phyloP scores from a whole-genome alignment of 2,797 vertebrate genomes.

The Chelon labrosus region DNA sequence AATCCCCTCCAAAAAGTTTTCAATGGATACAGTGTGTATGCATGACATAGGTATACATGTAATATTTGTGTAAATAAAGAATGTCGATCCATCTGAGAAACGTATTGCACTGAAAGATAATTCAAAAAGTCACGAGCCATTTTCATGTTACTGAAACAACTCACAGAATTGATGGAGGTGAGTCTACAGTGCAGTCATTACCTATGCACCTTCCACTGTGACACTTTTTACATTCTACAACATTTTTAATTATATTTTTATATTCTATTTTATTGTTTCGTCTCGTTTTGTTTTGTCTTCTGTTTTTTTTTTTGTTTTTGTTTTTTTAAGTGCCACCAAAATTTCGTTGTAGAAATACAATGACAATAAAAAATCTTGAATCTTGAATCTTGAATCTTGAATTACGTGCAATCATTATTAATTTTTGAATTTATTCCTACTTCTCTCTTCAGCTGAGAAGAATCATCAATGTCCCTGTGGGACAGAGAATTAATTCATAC shows the following conservation, averaged over 20 bases:
- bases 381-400: no score
- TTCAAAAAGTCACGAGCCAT: neutral
- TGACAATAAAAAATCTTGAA: no score
- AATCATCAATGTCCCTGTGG: neutral
- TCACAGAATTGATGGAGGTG: neutral
- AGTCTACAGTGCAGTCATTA: neutral
- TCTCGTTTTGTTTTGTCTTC: no score
- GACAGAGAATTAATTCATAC: constrained; percentile 2
- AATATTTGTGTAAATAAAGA: neutral
- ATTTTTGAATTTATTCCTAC: neutral
- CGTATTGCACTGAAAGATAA: neutral
- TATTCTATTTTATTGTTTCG: no score
- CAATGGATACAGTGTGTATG: neutral
- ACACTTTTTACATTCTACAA: no score
- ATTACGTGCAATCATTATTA: neutral
- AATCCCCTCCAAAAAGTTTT: neutral
- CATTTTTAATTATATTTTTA: no score
- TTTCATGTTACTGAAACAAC: neutral
- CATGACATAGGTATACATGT: no score
- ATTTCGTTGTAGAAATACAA: no score
- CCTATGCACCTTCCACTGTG: no score
- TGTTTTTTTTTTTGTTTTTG: no score
- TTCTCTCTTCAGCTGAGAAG: neutral
- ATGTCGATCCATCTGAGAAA: neutral
- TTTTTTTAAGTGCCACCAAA: no score